These are phyloP conservation scores for Moxostoma hubbsi DNA, from an alignment of 2,797 vertebrate genomes.

Conservation along the genomic window DNA sequence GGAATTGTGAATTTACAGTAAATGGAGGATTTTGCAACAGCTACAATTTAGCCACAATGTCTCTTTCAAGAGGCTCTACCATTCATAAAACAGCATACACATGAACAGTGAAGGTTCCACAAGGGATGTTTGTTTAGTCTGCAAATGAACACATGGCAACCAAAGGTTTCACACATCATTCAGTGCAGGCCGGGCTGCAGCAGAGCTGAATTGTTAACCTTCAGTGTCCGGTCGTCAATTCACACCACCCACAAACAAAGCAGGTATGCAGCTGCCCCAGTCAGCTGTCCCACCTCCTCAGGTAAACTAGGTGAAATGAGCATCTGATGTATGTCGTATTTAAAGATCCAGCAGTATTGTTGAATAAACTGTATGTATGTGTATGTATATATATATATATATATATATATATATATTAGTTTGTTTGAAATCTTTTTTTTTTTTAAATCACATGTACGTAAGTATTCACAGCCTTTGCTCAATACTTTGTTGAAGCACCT, in stretches of 20 bases:
- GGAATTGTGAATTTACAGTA: not conserved
- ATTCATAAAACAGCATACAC: conserved; percentile 7
- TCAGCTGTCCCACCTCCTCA: conserved; percentile 54
- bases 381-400: too few species aligned
- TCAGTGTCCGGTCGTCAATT: conserved; percentile 55
- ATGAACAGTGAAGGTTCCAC: not conserved
- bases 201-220: conserved; percentile 50
- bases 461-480: too few species aligned
- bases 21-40: not conserved
- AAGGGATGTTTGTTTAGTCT: conserved; percentile 40
- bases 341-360: too few species aligned
- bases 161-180: conserved; percentile 44
- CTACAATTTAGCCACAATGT: not conserved
- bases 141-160: conserved; percentile 21
- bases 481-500: too few species aligned
- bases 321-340: too few species aligned
- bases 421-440: too few species aligned
- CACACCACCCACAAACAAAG: conserved; percentile 62
- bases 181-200: conserved; percentile 43
- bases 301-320: conserved; percentile 12
- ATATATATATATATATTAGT: too few species aligned
- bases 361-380: too few species aligned
- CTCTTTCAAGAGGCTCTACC: not conserved
- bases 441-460: too few species aligned
- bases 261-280: conserved; percentile 54